Evolutionary conservation across 2,797 vertebrate species (phyloP).

Genomic region (Natrix natrix): DNA sequence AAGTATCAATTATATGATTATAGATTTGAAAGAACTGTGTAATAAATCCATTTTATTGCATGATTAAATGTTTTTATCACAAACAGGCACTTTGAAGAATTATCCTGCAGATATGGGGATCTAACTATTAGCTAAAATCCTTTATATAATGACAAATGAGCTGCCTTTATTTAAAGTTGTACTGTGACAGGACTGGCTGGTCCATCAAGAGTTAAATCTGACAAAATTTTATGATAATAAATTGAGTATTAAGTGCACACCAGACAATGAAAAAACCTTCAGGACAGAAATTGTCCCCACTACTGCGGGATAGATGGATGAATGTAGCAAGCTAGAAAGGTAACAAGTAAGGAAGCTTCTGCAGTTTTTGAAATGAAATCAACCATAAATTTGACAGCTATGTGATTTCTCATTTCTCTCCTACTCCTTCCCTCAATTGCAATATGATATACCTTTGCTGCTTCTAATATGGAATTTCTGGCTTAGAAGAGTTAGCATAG

Average conservation of each 20-base stretch:
- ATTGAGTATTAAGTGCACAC: not conserved
- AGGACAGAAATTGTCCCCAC: not conserved
- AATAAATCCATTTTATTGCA: constrained; percentile 68
- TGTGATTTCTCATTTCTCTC: not conserved
- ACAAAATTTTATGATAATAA: constrained; percentile 3
- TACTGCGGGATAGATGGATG: not conserved
- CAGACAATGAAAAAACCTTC: not conserved
- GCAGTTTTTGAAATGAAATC: not conserved
- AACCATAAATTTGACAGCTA: not conserved
- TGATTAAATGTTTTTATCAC: constrained; percentile 72
- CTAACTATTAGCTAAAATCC: constrained; percentile 56
- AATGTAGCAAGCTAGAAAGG: not conserved
- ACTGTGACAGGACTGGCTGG: not conserved
- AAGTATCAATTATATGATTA: constrained; percentile 67
- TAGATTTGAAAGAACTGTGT: constrained; percentile 49
- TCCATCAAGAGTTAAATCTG: constrained; percentile 5
- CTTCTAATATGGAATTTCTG: not conserved
- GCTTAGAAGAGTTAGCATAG: not conserved
- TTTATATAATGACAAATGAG: constrained; percentile 56
- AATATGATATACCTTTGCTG: not conserved
- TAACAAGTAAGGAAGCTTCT: not conserved
- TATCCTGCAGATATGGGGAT: constrained; percentile 67
- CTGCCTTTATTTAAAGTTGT: not conserved
- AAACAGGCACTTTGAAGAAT: constrained; percentile 73
- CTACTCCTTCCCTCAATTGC: not conserved